Evolutionary conservation across 1,140 invertebrate genomes (phyloP).

Genomic region (Polypedilum vanderplanki): DNA sequence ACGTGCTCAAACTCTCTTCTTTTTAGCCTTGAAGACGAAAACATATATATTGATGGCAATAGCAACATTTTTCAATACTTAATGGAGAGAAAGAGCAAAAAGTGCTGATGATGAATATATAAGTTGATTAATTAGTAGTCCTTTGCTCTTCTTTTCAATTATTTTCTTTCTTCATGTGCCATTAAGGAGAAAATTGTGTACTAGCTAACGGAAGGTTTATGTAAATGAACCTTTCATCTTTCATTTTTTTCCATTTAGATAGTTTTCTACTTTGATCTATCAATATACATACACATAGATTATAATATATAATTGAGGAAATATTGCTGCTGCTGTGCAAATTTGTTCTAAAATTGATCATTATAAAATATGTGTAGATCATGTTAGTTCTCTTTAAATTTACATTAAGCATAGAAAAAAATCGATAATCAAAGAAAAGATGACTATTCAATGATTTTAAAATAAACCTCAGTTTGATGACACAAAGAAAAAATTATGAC

Average conservation of each 20-base stretch:
- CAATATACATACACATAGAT: not conserved
- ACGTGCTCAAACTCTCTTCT: not conserved
- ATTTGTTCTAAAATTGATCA: not conserved
- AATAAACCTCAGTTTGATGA: too few species aligned
- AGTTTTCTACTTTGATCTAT: not conserved
- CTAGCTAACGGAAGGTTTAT: not conserved
- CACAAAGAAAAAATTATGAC: too few species aligned
- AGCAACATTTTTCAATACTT: not conserved
- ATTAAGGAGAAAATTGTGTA: too few species aligned
- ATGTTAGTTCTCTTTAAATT: not conserved
- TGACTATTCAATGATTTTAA: not conserved
- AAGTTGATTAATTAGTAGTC: not conserved
- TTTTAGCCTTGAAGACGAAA: not conserved
- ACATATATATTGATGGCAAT: not conserved
- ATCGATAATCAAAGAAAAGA: not conserved
- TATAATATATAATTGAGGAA: not conserved
- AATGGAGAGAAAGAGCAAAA: not conserved
- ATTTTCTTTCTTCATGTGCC: not conserved
- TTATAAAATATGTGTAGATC: not conserved
- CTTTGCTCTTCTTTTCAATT: not conserved
- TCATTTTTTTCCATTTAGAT: not conserved
- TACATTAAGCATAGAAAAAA: not conserved
- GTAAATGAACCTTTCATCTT: constrained; percentile 1
- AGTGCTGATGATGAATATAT: constrained; percentile 17
- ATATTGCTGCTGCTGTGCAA: not conserved